Base-by-base conservation (phyloP, 2,113 vertebrate species). In the Falco punctatus region DNA sequence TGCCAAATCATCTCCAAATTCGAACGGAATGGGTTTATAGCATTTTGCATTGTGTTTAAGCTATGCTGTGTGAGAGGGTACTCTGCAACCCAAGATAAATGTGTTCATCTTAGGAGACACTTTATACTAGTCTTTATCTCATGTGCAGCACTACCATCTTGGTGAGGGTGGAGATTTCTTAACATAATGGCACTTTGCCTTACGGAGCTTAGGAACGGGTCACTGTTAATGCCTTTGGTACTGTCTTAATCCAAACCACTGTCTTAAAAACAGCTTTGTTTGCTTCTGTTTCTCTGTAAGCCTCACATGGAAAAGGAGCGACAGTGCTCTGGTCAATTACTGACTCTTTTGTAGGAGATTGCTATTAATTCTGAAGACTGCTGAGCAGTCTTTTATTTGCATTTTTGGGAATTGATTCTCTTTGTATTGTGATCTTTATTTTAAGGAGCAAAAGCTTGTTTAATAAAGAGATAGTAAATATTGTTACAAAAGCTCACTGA, bases 371-470 rank as follows among this genome's bases (percentile, higher is more conserved):
- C 73, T 49, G 30, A 32, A 91, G 94, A 1, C 96, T 97, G 96
- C 87, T 93, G 83, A 94, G 95, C 96, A 35, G 95, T 74, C 94
- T 95, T 65, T 79, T 72, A 40, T 51, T 74, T 92, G 67, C 67
- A 11, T 75, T 86, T 91, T 92, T 58, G 79, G 28, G 59, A 12
- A 19, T 10, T 11, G 15, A 5, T 40, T 52, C 66, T 86, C 90
- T 95, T 95, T 88, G 75, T 94, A 77, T 14, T 86, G 78, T 64
- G 40, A 30, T 27, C 75, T 75, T 96, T 61, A 10, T 83, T 91
- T 90, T 44, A 77, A 94, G 74, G 74, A 66, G 30, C 64, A 23
- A 13, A 72, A 55, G 27, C 35, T 86, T 92, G 55, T 92, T 92
- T 40, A 38, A 75, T 33, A 86, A 94, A 69, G 51, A 77, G 57